Evolutionary conservation across 2,888 invertebrate species (phyloP), one percentile per base, ranked within the genome.

Genomic region (Drosophila pullipes): DNA sequence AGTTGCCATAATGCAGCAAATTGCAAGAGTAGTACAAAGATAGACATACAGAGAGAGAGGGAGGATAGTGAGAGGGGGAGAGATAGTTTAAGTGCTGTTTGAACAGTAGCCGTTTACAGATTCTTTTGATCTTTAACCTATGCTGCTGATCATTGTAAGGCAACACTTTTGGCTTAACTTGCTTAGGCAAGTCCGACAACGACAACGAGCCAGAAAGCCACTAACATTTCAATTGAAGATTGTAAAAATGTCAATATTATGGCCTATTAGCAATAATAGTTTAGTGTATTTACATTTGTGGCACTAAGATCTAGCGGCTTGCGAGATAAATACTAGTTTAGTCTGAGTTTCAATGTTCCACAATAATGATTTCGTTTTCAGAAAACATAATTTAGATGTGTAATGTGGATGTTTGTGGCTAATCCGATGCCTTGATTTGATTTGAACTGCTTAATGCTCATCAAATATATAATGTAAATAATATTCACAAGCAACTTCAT

Each of bases 81-180:
- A 22, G 39, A 1, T 11, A 33, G 39, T 47, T 25, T 25, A 30
- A 68, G 52, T 59, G 18, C 47, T 52, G 54, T 33, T 37, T 50
- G 76, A 60, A 76, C 78, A 72, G 78, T 78, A 81, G 78, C 78
- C 72, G 69, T 62, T 63, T 71, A 62, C 49, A 62, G 47, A 58
- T 65, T 78, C 61, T 64, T 67, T 63, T 69, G 78, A 76, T 78
- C 81, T 72, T 44, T 54, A 60, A 69, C 58, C 78, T 62, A 44
- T 53, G 67, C 49, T 41, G 59, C 58, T 54, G 65, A 76, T 65
- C 52, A 41, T 30, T 30, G 65, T 61, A 52, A 67, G 30, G 9
- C 39, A 59, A 61, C 33, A 65, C 50, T 47, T 53, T 47, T 7
- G 39, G 25, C 5, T 55, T 10, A 57, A 31, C 39, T 39, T 67